Evolutionary conservation across 2,797 vertebrate genomes (phyloP), one percentile per base, ranked within the genome.

Genomic region (Podarcis lilfordi): DNA sequence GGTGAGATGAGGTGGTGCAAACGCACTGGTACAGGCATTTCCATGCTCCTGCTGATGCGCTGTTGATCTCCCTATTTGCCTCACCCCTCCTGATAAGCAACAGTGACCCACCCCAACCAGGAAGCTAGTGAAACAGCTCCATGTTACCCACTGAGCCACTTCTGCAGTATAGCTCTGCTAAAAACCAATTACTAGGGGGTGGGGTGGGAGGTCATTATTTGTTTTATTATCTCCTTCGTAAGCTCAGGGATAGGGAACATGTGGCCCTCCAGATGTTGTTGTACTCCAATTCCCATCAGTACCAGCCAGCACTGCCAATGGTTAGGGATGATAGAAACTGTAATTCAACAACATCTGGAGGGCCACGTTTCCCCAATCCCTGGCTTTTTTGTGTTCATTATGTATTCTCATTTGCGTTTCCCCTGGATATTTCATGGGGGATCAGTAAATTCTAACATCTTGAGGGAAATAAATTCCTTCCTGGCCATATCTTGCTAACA

Each of bases 401-500:
- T 78, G 11, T 59, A 29, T 68, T 84, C 32, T 88, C 37, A 88
- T 69, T 83, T 79, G 21, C 27, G 45, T 2, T 40, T 45, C 3
- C n/a, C 27, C 75, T 78, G 25, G 43, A 77, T 23, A 64, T 81
- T 81, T 75, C 55, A 81, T 76, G 86, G 27, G 35, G 11, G 7
- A 32, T 29, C 50, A 84, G 29, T 69, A 83, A 40, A 72, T 79
- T 45, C 29, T 88, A 84, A 84, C 76, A 84, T 79, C 88, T 85
- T 85, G 77, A 40, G 68, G 68, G 45, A 75, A 81, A 81, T 82
- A 76, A 81, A 59, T 89, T 85, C 55, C 32, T 85, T 81, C 71
- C 88, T 86, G 61, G 59, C 71, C n/a, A 40, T 59, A 76, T 89
- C 85, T 86, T 85, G 71, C 59, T 43, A 81, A 66, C 29, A 43